Evolutionary conservation across 2,888 invertebrate species (phyloP), one percentile per base, ranked within the genome.

Genomic region (Ectemnius lituratus): DNA sequence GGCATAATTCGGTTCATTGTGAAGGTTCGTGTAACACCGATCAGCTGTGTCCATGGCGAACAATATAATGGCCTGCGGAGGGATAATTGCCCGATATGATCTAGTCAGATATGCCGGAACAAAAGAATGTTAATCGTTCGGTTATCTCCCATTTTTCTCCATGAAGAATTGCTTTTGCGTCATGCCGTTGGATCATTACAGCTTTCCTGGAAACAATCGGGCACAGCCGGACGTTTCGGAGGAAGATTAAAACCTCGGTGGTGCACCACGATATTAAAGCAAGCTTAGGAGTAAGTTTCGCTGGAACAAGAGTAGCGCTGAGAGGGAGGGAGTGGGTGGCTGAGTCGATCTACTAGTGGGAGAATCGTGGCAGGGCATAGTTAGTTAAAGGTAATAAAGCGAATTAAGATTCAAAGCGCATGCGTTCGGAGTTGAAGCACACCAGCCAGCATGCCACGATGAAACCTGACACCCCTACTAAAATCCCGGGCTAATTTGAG

Each of bases 81-180:
- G 76, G 70, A 82, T 87, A 87, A 86, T 86, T 86, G 85, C 82
- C 78, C 82, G 87, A 87, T 87, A 84, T 64, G 78, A 87, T 87
- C 85, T 84, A 77, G 66, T 57, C 69, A 80, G 81, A 83, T 82
- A 84, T 77, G 76, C n/a, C 76, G 77, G 79, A 78, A 86, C 85
- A 86, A 86, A 84, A 86, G 85, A 83, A 84, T 82, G 83, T 83
- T 82, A 82, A 86, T 83, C 76, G 73, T 78, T 84, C 83, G 69
- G 84, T 87, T 84, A 78, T 82, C 78, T 63, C 67, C 57, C 70
- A 67, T 70, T 70, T 63, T 72, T 76, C 81, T 73, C 72, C 84
- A 85, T 78, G 76, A 83, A 71, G 76, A 79, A 82, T 84, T 84
- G 80, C 81, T 82, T 75, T 81, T 80, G 74, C 73, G 73, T 74